Conservation (phyloP, 2,797 vertebrate species). For the Labroides dimidiatus region DNA sequence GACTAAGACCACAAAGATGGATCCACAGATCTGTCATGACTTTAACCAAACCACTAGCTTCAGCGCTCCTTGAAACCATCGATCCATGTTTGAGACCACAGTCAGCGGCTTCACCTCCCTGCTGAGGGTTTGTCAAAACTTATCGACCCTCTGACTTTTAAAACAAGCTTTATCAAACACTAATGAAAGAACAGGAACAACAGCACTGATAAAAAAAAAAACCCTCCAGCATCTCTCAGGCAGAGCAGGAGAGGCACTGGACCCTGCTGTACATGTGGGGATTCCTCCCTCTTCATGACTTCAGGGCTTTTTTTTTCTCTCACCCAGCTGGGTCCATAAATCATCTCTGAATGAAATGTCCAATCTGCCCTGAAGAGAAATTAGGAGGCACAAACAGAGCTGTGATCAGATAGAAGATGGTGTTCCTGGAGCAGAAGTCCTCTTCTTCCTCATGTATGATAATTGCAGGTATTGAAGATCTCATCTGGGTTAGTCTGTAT, state of each 20-base stretch:
- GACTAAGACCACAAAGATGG: too few species aligned
- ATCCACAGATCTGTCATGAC: too few species aligned
- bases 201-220: conserved; percentile 1
- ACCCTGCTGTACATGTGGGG: neutral
- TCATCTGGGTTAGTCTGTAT: conserved; percentile 1
- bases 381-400: conserved; percentile 9
- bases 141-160: neutral
- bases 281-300: conserved; percentile 22
- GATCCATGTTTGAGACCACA: neutral
- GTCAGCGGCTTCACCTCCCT: neutral
- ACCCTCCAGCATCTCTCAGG: neutral
- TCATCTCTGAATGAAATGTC: conserved; percentile 28
- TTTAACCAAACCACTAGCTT: neutral
- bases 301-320: conserved; percentile 4
- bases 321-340: conserved; percentile 35
- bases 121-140: neutral
- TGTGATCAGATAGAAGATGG: conserved; percentile 2
- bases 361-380: conserved; percentile 31
- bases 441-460: conserved; percentile 3
- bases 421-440: conserved; percentile 16
- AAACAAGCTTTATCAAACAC: neutral
- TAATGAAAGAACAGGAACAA: neutral
- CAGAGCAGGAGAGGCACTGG: neutral
- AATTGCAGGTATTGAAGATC: conserved; percentile 7
- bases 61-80: neutral